A percentile compares a stretch with the other conserved stretches of the same genome.
phyloP scores from a whole-genome alignment of 2,888 invertebrate genomes.

The Eupithecia tripunctaria region DNA sequence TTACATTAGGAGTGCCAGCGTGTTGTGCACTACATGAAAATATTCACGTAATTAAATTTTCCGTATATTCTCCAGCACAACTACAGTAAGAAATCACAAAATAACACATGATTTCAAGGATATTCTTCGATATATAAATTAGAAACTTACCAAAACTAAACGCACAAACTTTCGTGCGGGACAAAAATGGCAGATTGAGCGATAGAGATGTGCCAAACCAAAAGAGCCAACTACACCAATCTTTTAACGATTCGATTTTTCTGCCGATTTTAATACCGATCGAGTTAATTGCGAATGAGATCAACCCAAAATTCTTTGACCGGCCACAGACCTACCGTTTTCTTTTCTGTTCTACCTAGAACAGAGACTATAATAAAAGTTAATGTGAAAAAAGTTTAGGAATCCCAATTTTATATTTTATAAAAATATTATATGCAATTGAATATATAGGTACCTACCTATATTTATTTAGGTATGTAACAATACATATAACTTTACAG shows the following conservation, averaged over 20 bases:
- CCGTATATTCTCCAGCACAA: conserved; percentile 18
- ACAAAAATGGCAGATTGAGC: conserved; percentile 62
- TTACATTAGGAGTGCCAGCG: conserved; percentile 23
- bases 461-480: too few species aligned
- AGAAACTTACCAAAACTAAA: conserved; percentile 70
- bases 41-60: conserved; percentile 34
- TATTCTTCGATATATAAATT: conserved; percentile 50
- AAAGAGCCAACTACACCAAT: too few species aligned
- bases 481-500: too few species aligned
- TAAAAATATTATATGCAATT: too few species aligned
- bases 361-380: too few species aligned
- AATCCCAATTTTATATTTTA: too few species aligned
- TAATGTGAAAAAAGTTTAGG: too few species aligned
- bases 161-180: conserved; percentile 72
- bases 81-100: conserved; percentile 11
- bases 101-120: conserved; percentile 51
- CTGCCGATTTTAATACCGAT: not conserved
- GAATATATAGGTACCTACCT: too few species aligned
- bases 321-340: too few species aligned
- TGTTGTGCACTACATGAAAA: conserved; percentile 42
- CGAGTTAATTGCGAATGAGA: not conserved
- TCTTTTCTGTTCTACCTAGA: too few species aligned
- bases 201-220: conserved; percentile 42
- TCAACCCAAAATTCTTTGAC: not conserved
- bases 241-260: not conserved